Evolutionary conservation across 2,113 vertebrate genomes (phyloP), one percentile per base, ranked within the genome.

Genomic region (Garra rufa): DNA sequence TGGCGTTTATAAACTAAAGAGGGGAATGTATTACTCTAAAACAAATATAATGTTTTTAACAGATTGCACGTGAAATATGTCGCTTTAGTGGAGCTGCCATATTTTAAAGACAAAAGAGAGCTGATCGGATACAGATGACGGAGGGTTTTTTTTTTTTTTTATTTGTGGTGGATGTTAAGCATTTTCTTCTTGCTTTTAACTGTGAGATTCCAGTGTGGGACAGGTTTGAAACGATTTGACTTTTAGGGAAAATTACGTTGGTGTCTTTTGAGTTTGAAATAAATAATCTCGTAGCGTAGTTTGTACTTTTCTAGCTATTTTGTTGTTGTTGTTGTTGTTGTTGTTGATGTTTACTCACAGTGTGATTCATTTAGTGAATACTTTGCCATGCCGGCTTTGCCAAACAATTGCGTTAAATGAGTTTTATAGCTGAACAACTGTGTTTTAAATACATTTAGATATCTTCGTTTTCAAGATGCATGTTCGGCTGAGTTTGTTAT

Each of bases 1-100:
- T 83, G 80, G 65, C 83, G 30, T 92, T 93, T 90, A 73, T 91
- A 85, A 81, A 85, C 17, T n/a, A 65, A 6, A 91, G 55, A 81
- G 88, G 73, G 63, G 85, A 67, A 87, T 88, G 69, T 77, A 87
- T 88, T 46, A 86, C 19, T 19, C 10, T 79, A 6, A 34, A 67
- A 34, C 2, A 48, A 70, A 55, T 41, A 38, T 52, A 7, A 28
- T 50, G 26, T 28, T 80, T 65, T 81, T 81, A 87, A 59, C 83
- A 77, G 82, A 85, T 41, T 50, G 44, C 57, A 6, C 59, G 1
- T 80, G 57, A 14, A 80, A 67, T 75, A 65, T 76, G 24, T 71
- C 38, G 30, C 26, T 59, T 70, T 57, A 44, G 41, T 55, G 57
- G 28, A 41, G 17, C 1, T 59, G 15, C 10, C 6, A 50, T 81